Percentiles rank a stretch among this genome's conserved stretches.
Evolutionary conservation across 2,113 vertebrate species (phyloP).

Genomic region (Sprattus sprattus): DNA sequence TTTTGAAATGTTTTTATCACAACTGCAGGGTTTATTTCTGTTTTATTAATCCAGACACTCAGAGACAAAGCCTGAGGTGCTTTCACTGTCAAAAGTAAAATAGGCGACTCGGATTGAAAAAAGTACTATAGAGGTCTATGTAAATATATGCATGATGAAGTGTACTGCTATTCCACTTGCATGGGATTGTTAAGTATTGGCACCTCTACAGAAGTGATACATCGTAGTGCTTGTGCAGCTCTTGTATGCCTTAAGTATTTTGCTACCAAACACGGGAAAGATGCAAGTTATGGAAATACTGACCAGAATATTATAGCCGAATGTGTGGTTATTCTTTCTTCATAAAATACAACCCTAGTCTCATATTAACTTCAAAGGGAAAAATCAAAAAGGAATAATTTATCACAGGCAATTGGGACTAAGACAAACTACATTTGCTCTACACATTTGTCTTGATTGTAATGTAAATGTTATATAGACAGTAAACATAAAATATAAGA

Average conservation of each 20-base stretch:
- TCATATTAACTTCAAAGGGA: not conserved
- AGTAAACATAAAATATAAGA: no score
- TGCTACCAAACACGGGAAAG: not conserved
- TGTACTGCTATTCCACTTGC: no score
- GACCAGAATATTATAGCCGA: not conserved
- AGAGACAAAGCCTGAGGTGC: not conserved
- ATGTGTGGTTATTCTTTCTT: not conserved
- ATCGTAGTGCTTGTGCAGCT: no score
- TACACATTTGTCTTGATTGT: no score
- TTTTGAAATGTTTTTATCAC: no score
- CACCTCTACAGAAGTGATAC: not conserved
- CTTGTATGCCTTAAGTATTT: not conserved
- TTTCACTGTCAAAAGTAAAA: no score
- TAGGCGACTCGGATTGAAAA: no score
- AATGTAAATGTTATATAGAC: no score
- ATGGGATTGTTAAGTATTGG: no score
- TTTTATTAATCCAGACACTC: not conserved
- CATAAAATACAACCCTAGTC: not conserved
- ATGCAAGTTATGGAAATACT: not conserved
- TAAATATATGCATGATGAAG: no score
- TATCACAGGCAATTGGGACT: not conserved
- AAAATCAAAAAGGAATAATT: not conserved
- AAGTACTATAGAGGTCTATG: no score
- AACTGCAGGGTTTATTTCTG: not conserved
- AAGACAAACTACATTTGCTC: no score